Base-by-base conservation (phyloP, 2,888 invertebrate genomes). In the Liodrosophila aerea region DNA sequence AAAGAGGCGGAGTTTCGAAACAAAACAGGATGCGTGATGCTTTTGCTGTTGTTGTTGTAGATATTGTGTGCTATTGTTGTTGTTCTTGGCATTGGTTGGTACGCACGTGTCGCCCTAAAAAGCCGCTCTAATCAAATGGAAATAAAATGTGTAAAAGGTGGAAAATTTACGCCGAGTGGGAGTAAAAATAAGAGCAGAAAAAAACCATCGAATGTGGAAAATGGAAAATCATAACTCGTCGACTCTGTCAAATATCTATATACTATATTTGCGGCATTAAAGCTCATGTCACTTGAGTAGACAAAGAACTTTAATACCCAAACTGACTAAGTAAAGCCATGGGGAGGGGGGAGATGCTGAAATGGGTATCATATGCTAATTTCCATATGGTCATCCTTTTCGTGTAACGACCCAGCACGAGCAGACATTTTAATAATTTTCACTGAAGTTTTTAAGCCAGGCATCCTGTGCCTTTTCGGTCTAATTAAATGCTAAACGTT, bases 91-190 rank as follows among this genome's bases (percentile, higher is more conserved):
- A 12, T 52, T 44, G 37, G 54, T 56, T 43, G 53, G n/a, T 27
- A 15, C 57, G 85, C 77, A 81, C 80, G 80, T 81, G 86, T 73
- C 73, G 69, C 69, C 73, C 81, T 68, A 69, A 77, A 80, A 80
- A 85, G 73, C 67, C 75, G 86, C 87, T 86, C 76, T 80, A 87
- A 88, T 87, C 87, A 82, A 83, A 85, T 86, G 87, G 87, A 88
- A 87, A 78, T 86, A 84, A 87, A 87, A 76, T 87, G 84, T 80
- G 85, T 75, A 81, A 88, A 87, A 88, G 82, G 76, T 78, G 88
- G 87, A 81, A 87, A 87, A 85, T 87, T 87, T 76, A 60, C 64
- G 82, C 77, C 57, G 64, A 51, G 60, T 22, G 11, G n/a, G 16
- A 39, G 16, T 7, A 18, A 18, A 5, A n/a, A 37, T n/a, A 65